Base-by-base conservation (phyloP, 2,797 vertebrate species). In the Urosaurus nigricauda region DNA sequence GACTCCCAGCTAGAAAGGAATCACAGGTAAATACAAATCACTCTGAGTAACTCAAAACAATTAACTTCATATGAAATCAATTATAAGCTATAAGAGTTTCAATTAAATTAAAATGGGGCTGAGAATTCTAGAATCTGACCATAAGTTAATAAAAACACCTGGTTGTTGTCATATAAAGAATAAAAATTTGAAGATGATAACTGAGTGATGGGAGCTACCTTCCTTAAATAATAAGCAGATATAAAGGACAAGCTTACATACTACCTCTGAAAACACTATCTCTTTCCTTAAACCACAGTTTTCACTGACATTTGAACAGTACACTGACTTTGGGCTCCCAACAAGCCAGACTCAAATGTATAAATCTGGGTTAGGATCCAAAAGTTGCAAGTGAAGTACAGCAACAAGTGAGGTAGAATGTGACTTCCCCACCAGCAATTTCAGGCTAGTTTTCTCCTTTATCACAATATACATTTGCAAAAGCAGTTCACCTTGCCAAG, bases 1-100 rank as follows among this genome's bases (percentile, higher is more conserved):
- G 98, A 93, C 99, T 99, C 68, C 99, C 98, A 65, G 99, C 99
- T 99, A 95, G 35, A 96, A 94, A 75, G 90, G 74, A 96, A 91
- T 29, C 73, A 94, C 19, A 95, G 83, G 83, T 16, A 47, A 73
- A 14, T 43, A 11, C 43, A 78, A 56, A 35, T 78, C 56, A 79
- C 40, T 12, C 5, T 21, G 1, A 0, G 40, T 21, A 93, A 79
- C 80, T 87, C 73, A 14, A 0, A 0, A 68, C 58, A 47, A 71
- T 29, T 24, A 24, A 70, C 29, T 56, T 53, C 56, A 47, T 12
- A 26, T 40, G 40, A 81, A 43, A 29, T 37, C 29, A 63, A 14
- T 58, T n/a, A 4, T 7, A 16, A 70, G 63, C 5, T 9, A 26
- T 65, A 26, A 2, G n/a, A 32, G 17, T 65, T 29, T 58, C 68